Percentiles rank a stretch among this genome's conserved stretches.
phyloP scores from a whole-genome alignment of 2,797 vertebrate species.

The Phoxinus dragarum region DNA sequence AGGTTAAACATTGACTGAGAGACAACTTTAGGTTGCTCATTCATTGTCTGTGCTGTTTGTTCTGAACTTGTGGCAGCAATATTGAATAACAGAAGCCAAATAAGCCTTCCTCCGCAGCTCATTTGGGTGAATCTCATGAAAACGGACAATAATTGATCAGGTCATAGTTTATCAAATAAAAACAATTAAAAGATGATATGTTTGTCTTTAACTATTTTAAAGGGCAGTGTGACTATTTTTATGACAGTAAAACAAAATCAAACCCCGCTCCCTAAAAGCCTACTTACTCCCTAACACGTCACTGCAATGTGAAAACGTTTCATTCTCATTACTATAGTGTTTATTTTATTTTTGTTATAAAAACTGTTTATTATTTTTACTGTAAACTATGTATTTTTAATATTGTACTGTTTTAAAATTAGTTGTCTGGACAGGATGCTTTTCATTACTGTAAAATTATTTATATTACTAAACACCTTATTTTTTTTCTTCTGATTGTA shows the following conservation, averaged over 20 bases:
- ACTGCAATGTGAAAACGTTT: neutral
- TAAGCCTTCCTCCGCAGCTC: neutral
- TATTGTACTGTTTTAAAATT: neutral
- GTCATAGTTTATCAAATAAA: neutral
- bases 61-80: neutral
- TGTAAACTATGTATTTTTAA: neutral
- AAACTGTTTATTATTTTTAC: too few species aligned
- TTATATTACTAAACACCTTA: too few species aligned
- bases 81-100: conserved; percentile 1
- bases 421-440: neutral
- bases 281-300: neutral
- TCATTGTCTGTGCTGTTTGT: conserved; percentile 7
- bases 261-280: neutral
- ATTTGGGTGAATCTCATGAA: neutral
- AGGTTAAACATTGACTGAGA: conserved; percentile 23
- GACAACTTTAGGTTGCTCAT: conserved; percentile 20
- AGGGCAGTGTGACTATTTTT: neutral
- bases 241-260: neutral
- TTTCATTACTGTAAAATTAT: neutral
- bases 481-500: neutral
- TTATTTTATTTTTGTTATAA: too few species aligned
- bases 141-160: neutral
- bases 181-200: neutral
- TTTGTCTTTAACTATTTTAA: neutral
- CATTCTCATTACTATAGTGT: neutral